phyloP scores from a whole-genome alignment of 2,113 vertebrate genomes.

The Pithys albifrons region DNA sequence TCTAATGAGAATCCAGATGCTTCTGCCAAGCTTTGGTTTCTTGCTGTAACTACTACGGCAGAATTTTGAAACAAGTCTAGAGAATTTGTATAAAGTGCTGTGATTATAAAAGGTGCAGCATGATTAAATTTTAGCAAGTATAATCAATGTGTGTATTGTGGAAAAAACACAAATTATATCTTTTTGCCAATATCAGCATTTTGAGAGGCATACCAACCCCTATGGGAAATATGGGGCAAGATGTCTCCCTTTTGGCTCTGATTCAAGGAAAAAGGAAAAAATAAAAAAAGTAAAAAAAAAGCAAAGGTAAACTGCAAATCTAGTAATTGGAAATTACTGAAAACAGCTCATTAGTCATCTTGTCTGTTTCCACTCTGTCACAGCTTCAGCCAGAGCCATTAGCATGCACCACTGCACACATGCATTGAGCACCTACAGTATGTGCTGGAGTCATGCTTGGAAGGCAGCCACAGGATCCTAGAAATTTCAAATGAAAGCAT shows the following conservation, averaged over 20 bases:
- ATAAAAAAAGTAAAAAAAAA: neutral
- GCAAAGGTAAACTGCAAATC: constrained; percentile 56
- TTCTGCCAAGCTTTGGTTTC: neutral
- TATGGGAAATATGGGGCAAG: constrained; percentile 20
- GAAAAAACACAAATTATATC: rapidly evolving
- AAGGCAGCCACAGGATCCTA: constrained; percentile 64
- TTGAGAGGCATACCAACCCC: neutral
- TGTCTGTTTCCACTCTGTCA: constrained; percentile 64
- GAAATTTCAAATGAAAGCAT: constrained; percentile 58
- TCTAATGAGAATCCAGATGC: neutral
- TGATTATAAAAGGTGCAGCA: neutral
- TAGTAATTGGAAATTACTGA: constrained; percentile 66
- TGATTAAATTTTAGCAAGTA: neutral
- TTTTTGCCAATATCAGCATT: neutral
- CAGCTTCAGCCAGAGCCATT: constrained; percentile 55
- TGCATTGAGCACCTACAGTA: constrained; percentile 63
- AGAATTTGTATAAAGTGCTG: neutral
- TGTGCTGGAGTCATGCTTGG: constrained; percentile 66
- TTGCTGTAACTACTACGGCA: neutral
- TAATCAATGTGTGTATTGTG: neutral
- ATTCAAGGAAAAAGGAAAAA: neutral
- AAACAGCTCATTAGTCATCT: constrained; percentile 69
- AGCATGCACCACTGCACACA: constrained; percentile 67
- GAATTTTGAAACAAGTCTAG: neutral
- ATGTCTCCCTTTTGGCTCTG: constrained; percentile 38